Conservation (phyloP, 2,113 vertebrate species). For the Potamarius usumacintae region DNA sequence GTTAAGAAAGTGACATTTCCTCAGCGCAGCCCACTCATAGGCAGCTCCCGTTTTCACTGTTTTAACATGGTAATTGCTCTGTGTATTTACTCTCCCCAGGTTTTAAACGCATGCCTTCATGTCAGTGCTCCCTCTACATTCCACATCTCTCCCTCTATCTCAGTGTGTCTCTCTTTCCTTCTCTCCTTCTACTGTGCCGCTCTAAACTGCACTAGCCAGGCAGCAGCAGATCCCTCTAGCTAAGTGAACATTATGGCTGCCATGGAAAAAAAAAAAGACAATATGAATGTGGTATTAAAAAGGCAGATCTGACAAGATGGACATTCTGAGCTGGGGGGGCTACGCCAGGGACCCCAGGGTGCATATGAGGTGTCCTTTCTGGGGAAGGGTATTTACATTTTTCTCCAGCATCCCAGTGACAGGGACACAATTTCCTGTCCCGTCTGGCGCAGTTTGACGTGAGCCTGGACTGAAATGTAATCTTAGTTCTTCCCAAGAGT, state of each 20-base stretch:
- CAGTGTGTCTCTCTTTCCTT: not conserved
- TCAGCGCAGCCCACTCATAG: conserved; percentile 43
- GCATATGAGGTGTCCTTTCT: conserved; percentile 70
- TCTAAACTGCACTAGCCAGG: conserved; percentile 41
- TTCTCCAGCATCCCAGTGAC: conserved; percentile 73
- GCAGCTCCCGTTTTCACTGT: conserved; percentile 55
- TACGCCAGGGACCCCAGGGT: conserved; percentile 71
- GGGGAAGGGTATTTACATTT: conserved; percentile 77
- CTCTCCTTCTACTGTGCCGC: conserved; percentile 21
- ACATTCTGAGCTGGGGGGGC: conserved; percentile 60
- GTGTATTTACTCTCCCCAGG: conserved; percentile 56
- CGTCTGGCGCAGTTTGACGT: conserved; percentile 74
- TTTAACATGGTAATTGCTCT: conserved; percentile 61
- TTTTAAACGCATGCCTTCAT: conserved; percentile 57
- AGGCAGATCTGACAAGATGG: conserved; percentile 74
- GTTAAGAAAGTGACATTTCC: conserved; percentile 56
- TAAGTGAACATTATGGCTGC: conserved; percentile 50
- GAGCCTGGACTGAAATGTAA: conserved; percentile 75
- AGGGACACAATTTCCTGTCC: conserved; percentile 81
- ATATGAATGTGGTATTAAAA: conserved; percentile 67
- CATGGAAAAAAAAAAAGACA: conserved; percentile 36
- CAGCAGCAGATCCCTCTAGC: conserved; percentile 45
- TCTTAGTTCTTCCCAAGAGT: conserved; percentile 73
- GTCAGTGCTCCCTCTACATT: conserved; percentile 29
- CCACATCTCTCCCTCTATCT: conserved; percentile 35